These are phyloP conservation scores for Fregetta grallaria DNA, from an alignment of 2,113 vertebrate species.

Conservation along the genomic window DNA sequence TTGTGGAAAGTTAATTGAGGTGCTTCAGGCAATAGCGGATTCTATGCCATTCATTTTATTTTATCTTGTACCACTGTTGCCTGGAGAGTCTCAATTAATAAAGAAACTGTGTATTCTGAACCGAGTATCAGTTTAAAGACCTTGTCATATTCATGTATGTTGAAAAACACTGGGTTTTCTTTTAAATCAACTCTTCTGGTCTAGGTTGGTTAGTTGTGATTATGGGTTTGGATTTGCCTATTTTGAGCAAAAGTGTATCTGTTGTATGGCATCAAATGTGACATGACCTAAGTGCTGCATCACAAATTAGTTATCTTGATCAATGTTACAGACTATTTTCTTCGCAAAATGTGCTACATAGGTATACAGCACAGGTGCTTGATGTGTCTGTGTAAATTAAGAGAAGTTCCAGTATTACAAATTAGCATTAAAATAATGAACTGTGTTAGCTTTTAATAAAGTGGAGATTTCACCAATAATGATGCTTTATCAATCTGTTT, in stretches of 20 bases:
- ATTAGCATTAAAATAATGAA: not conserved
- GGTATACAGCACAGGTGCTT: not conserved
- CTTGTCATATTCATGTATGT: not conserved
- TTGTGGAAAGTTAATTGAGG: conserved; percentile 68
- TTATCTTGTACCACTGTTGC: conserved; percentile 37
- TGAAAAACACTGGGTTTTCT: not conserved
- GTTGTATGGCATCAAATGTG: not conserved
- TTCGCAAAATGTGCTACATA: not conserved
- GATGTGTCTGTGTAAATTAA: not conserved
- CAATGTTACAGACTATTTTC: not conserved
- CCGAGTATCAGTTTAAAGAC: conserved; percentile 46
- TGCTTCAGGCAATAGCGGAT: conserved; percentile 47
- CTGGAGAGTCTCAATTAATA: conserved; percentile 61
- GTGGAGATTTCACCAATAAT: not conserved
- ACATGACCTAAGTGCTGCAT: not conserved
- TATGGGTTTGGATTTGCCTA: not conserved
- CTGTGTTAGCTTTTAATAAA: not conserved
- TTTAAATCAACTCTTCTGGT: not conserved
- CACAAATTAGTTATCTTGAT: not conserved
- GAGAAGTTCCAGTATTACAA: not conserved
- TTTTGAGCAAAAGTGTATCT: not conserved
- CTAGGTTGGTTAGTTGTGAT: not conserved
- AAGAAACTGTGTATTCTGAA: conserved; percentile 47
- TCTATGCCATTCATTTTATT: conserved; percentile 64
- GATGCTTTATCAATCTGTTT: not conserved